Evolutionary conservation across 1,140 invertebrate genomes (phyloP).

Genomic region (Hormaphis cornu): DNA sequence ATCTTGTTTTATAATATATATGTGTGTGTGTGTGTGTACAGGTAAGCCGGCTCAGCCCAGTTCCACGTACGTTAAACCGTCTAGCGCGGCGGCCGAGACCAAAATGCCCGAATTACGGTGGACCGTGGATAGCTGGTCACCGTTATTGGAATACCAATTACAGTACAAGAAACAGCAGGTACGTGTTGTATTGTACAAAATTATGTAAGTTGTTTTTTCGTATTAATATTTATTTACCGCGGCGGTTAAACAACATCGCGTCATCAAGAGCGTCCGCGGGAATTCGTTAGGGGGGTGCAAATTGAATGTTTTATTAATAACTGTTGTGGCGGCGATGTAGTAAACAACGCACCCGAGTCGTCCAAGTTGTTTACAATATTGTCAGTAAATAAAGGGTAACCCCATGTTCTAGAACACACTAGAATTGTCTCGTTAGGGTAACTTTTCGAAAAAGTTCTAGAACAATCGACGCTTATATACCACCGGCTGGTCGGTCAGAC

Average conservation of each 20-base stretch:
- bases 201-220: too few relatives aligned
- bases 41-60: neutral
- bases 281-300: too few relatives aligned
- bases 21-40: neutral
- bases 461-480: too few relatives aligned
- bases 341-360: too few relatives aligned
- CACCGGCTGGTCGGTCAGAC: too few relatives aligned
- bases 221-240: neutral
- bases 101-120: slow-evolving; percentile 48
- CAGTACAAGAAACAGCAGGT: slow-evolving; percentile 46
- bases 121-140: slow-evolving; percentile 66
- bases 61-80: neutral
- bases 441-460: too few relatives aligned
- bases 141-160: slow-evolving; percentile 60
- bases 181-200: slow-evolving; percentile 18
- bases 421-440: too few relatives aligned
- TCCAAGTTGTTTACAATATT: too few relatives aligned
- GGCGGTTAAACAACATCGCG: neutral
- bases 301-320: neutral
- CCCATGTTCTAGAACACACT: too few relatives aligned
- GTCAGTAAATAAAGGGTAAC: too few relatives aligned
- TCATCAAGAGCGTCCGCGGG: too few relatives aligned
- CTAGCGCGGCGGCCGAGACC: neutral
- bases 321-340: too few relatives aligned
- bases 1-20: neutral